A percentile compares a stretch with the other conserved stretches of the same genome.
Conservation (phyloP, 2,888 invertebrate species). For the Melangyna quadrimaculata region DNA sequence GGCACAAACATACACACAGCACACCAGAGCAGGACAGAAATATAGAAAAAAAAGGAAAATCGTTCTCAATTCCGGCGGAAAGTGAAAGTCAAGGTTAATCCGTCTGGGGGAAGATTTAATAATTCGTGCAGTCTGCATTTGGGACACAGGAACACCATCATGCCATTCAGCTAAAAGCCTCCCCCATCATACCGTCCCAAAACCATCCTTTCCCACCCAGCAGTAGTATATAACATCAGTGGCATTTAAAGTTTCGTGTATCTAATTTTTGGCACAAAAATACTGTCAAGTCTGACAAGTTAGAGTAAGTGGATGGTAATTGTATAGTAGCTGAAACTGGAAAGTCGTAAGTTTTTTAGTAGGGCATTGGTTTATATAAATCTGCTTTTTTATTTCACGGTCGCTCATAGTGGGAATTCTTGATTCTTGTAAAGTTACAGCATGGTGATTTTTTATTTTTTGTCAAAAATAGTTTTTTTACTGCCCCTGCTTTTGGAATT, state of each 20-base stretch:
- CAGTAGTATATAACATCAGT: neutral
- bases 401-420: slow-evolving; percentile 9
- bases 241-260: slow-evolving; percentile 61
- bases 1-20: slow-evolving; percentile 58
- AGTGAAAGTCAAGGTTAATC: slow-evolving; percentile 81
- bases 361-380: slow-evolving; percentile 56
- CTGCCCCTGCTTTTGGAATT: too few species aligned
- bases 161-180: slow-evolving; percentile 40
- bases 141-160: slow-evolving; percentile 58
- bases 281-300: slow-evolving; percentile 13
- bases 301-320: slow-evolving; percentile 22
- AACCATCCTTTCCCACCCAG: neutral
- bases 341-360: slow-evolving; percentile 52
- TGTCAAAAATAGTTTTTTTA: too few species aligned
- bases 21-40: slow-evolving; percentile 38
- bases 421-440: too few species aligned
- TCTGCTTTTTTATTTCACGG: neutral
- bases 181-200: neutral
- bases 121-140: slow-evolving; percentile 72
- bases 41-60: slow-evolving; percentile 74
- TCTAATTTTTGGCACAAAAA: slow-evolving; percentile 55
- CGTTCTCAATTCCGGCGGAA: slow-evolving; percentile 74
- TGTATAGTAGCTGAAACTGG: slow-evolving; percentile 7
- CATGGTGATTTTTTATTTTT: too few species aligned
- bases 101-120: slow-evolving; percentile 76